Evolutionary conservation across 1,140 invertebrate species (phyloP).

Genomic region (Marisa cornuarietis): DNA sequence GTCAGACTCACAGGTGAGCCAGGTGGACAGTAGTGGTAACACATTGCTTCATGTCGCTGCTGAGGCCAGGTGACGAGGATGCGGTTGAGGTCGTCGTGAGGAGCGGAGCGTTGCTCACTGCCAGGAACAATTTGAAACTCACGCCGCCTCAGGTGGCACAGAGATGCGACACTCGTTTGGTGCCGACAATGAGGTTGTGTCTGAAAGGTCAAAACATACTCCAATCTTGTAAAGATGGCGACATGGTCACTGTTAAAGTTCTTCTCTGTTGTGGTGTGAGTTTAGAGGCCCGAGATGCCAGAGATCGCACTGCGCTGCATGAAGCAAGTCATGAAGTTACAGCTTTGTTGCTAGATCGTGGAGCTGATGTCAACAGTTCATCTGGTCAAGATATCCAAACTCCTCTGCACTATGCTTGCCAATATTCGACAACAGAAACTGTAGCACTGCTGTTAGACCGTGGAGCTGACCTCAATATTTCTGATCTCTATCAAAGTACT

Average conservation of each 20-base stretch:
- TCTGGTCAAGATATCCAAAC: background rate
- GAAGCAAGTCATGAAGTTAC: too few relatives aligned
- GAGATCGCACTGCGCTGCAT: too few relatives aligned
- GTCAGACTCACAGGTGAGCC: background rate
- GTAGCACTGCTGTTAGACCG: background rate
- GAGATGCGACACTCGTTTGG: too few relatives aligned
- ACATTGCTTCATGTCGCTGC: background rate
- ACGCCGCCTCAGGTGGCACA: background rate
- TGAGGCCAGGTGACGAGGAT: background rate
- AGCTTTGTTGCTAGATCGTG: background rate
- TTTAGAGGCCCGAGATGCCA: too few relatives aligned
- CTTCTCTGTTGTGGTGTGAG: too few relatives aligned
- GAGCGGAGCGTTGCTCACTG: background rate
- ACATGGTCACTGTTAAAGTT: too few relatives aligned
- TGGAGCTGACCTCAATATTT: slow-evolving; percentile 1
- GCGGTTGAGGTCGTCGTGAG: background rate
- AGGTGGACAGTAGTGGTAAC: background rate
- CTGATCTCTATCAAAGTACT: background rate
- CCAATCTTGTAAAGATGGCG: too few relatives aligned
- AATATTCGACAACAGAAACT: background rate
- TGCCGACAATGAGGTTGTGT: too few relatives aligned
- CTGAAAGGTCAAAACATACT: too few relatives aligned
- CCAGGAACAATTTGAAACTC: background rate
- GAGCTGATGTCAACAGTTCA: background rate
- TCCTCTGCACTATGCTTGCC: background rate